Conservation (phyloP, 2,888 invertebrate genomes). For the Trimorus sp. region DNA sequence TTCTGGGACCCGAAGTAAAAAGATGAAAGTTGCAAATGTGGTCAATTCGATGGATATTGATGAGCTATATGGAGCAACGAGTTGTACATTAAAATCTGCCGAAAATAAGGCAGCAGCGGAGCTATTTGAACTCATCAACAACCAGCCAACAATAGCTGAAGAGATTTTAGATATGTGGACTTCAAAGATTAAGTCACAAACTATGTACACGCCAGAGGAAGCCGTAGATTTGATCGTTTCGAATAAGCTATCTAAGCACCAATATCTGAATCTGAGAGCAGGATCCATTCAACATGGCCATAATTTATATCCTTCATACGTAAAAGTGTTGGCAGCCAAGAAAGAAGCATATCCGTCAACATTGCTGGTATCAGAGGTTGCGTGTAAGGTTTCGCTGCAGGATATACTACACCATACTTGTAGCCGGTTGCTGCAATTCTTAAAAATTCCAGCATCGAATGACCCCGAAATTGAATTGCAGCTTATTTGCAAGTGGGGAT, state of each 20-base stretch:
- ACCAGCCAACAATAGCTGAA: too few relatives aligned
- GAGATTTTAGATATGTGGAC: too few relatives aligned
- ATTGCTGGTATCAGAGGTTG: too few relatives aligned
- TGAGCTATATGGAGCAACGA: neutral
- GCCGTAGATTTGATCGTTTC: neutral
- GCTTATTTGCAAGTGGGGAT: slow-evolving; percentile 4
- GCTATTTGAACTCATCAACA: too few relatives aligned
- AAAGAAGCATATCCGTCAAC: neutral
- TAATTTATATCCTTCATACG: slow-evolving; percentile 1
- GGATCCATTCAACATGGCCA: neutral
- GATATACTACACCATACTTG: too few relatives aligned
- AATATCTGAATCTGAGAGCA: neutral
- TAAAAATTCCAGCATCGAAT: too few relatives aligned
- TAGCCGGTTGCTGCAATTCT: too few relatives aligned
- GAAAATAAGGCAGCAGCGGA: too few relatives aligned
- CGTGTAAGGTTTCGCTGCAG: too few relatives aligned
- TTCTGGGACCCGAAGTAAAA: neutral
- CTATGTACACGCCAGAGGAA: neutral
- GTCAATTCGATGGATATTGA: neutral
- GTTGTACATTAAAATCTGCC: neutral
- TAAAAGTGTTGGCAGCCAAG: neutral
- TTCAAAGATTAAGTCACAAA: too few relatives aligned
- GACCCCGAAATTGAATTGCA: too few relatives aligned
- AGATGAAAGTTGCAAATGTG: neutral
- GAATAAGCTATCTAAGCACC: neutral